Evolutionary conservation across 2,113 vertebrate genomes (phyloP).

Genomic region (Chamaetylas fuelleborni): DNA sequence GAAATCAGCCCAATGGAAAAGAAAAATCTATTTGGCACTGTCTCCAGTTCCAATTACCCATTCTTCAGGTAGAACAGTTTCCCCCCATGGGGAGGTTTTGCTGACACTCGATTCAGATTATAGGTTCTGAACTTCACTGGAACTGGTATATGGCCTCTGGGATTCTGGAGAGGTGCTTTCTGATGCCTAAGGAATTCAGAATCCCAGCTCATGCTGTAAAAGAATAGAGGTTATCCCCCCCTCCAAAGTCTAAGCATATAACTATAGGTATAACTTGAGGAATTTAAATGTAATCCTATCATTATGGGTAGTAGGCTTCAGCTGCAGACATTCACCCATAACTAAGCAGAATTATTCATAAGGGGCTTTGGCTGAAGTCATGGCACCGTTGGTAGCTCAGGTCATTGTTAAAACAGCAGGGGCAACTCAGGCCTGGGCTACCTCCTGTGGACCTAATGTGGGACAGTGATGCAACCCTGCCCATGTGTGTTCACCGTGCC

Average conservation of each 20-base stretch:
- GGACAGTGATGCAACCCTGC: neutral
- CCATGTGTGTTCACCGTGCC: neutral
- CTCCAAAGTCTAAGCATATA: neutral
- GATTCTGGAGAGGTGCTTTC: neutral
- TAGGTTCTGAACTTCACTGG: neutral
- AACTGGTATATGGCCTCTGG: neutral
- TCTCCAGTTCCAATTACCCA: neutral
- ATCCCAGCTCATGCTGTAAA: neutral
- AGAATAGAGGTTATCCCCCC: neutral
- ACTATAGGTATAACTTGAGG: neutral
- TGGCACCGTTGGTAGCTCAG: neutral
- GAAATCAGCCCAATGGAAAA: constrained; percentile 17
- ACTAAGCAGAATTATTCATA: constrained; percentile 5
- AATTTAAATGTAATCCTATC: neutral
- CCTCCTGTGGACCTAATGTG: neutral
- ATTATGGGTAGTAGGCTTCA: neutral
- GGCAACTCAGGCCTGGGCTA: neutral
- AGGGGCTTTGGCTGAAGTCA: neutral
- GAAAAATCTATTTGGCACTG: constrained; percentile 7
- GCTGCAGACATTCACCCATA: neutral
- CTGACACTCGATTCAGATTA: neutral
- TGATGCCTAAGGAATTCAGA: neutral
- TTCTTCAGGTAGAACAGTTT: neutral
- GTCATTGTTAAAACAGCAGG: neutral
- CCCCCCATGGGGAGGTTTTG: neutral